Conservation (phyloP, 2,888 invertebrate species). For the Limnephilus rhombicus region DNA sequence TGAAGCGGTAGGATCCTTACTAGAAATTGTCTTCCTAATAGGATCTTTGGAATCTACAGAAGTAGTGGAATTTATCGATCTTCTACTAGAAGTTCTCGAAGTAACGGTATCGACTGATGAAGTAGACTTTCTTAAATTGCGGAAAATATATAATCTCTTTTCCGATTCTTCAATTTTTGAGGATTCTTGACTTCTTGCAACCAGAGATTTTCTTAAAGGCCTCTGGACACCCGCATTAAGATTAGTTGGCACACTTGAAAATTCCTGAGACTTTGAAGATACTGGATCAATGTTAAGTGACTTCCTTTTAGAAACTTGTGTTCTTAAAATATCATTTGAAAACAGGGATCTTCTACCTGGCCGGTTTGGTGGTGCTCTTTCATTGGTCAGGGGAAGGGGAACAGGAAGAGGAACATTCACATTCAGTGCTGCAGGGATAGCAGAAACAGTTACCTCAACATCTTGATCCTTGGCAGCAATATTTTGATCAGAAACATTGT, state of each 20-base stretch:
- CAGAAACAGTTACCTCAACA: neutral
- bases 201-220: conserved; percentile 9
- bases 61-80: conserved; percentile 32
- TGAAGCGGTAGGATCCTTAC: conserved; percentile 21
- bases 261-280: conserved; percentile 18
- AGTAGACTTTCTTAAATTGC: conserved; percentile 44
- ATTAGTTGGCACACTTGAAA: conserved; percentile 3
- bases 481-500: neutral
- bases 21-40: conserved; percentile 7
- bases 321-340: conserved; percentile 1
- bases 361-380: neutral
- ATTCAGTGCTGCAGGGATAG: neutral
- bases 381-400: neutral
- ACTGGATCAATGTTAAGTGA: neutral
- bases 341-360: conserved; percentile 17
- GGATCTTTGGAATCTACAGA: conserved; percentile 43
- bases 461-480: neutral
- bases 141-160: neutral
- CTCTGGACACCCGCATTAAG: neutral
- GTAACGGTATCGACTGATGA: conserved; percentile 33
- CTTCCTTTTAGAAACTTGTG: neutral
- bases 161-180: conserved; percentile 11
- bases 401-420: neutral
- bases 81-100: conserved; percentile 28
- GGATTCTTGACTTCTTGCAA: conserved; percentile 16